Evolutionary conservation across 2,888 invertebrate species (phyloP).

Genomic region (Cheilosia vulpina): DNA sequence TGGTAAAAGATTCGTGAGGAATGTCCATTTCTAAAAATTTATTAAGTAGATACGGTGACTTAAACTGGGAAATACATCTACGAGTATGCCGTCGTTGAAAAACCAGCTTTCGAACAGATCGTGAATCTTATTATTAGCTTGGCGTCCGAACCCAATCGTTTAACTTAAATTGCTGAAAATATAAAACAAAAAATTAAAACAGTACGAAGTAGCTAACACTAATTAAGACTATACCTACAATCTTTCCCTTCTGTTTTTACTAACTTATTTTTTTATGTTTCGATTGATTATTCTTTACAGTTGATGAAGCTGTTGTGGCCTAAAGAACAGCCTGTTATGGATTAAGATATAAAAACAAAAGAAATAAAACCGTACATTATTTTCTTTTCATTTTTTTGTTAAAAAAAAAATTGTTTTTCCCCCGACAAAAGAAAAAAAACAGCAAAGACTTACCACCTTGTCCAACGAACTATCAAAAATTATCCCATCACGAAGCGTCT

Average conservation of each 20-base stretch:
- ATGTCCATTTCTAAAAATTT: no score
- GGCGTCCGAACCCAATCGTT: neutral
- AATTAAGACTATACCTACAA: conserved; percentile 37
- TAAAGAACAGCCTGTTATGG: conserved; percentile 79
- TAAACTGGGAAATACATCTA: no score
- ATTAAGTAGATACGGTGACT: no score
- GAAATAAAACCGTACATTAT: conserved; percentile 45
- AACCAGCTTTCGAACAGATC: neutral
- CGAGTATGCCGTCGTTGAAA: no score
- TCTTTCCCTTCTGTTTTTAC: conserved; percentile 77
- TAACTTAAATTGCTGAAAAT: conserved; percentile 38
- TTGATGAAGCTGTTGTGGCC: conserved; percentile 82
- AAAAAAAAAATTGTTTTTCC: conserved; percentile 77
- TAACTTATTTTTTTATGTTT: conserved; percentile 81
- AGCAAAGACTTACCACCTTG: conserved; percentile 70
- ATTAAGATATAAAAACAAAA: conserved; percentile 69
- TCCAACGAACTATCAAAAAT: conserved; percentile 35
- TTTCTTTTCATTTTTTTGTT: conserved; percentile 29
- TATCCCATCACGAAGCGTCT: conserved; percentile 37
- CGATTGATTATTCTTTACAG: conserved; percentile 83
- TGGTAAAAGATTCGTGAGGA: no score
- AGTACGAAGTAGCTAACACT: conserved; percentile 23
- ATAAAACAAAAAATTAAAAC: neutral
- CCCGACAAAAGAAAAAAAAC: conserved; percentile 56
- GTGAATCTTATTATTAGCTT: conserved; percentile 20